A percentile compares a stretch with the other conserved stretches of the same genome.
phyloP scores from a whole-genome alignment of 2,888 invertebrate genomes.

The Stegana nigrithorax region DNA sequence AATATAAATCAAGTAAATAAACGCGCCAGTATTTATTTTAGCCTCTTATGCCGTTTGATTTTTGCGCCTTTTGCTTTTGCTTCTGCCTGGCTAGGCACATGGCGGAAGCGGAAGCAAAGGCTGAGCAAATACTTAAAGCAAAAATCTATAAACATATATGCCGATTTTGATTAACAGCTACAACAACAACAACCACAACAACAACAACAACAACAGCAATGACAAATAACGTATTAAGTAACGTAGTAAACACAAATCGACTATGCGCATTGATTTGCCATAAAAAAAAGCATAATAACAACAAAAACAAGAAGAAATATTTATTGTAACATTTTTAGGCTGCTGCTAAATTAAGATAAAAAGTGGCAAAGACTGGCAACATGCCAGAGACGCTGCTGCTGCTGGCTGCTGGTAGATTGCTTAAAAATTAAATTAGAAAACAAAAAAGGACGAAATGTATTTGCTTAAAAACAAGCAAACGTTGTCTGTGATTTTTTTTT shows the following conservation, averaged over 20 bases:
- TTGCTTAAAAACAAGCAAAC: constrained; percentile 42
- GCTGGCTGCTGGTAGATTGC: constrained; percentile 47
- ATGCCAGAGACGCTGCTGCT: neutral
- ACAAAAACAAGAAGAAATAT: no score
- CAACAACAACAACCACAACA: no score
- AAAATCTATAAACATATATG: constrained; percentile 28
- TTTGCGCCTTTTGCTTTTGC: no score
- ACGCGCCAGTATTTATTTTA: no score
- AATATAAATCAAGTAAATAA: no score
- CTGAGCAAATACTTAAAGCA: constrained; percentile 33
- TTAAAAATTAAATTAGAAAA: constrained; percentile 58
- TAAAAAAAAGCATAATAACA: no score
- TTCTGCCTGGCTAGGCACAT: no score
- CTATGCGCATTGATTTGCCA: constrained; percentile 38
- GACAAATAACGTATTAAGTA: neutral
- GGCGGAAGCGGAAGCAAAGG: neutral
- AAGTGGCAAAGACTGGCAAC: neutral
- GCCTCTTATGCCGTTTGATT: no score
- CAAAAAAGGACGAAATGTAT: no score
- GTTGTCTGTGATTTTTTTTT: no score
- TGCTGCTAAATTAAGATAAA: constrained; percentile 37
- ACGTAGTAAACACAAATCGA: neutral
- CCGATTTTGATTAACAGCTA: neutral
- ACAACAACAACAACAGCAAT: no score
- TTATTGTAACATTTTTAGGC: constrained; percentile 53